A percentile compares a stretch with the other conserved stretches of the same genome.
phyloP scores from a whole-genome alignment of 2,113 vertebrate genomes.

The Pseudonaja textilis region DNA sequence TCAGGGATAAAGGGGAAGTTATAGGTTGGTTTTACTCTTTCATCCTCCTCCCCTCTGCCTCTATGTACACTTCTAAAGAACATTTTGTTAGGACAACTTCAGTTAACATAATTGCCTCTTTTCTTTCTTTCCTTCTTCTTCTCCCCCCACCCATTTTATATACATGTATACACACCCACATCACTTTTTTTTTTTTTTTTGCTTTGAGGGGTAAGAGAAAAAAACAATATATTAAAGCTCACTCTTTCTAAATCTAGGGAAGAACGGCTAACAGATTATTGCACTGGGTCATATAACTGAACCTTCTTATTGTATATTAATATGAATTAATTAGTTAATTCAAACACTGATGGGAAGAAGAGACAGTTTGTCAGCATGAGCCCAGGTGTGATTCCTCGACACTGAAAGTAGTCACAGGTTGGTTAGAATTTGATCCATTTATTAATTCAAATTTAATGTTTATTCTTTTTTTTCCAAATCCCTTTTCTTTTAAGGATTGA shows the following conservation, averaged over 20 bases:
- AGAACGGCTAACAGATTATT: background rate
- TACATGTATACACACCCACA: background rate
- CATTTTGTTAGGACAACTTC: slow-evolving; percentile 71
- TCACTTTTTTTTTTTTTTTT: slow-evolving; percentile 47
- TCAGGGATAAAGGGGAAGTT: slow-evolving; percentile 60
- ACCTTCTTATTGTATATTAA: slow-evolving; percentile 3
- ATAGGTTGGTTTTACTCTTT: slow-evolving; percentile 40
- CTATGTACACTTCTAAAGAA: slow-evolving; percentile 25
- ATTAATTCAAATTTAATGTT: background rate
- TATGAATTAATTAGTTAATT: slow-evolving; percentile 11
- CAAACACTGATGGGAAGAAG: background rate
- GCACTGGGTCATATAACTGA: background rate
- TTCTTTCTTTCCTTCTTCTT: background rate
- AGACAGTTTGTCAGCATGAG: background rate
- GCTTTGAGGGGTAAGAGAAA: slow-evolving; percentile 10
- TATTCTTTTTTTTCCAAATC: background rate
- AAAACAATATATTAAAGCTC: slow-evolving; percentile 22
- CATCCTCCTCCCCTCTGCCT: slow-evolving; percentile 27
- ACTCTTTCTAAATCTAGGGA: slow-evolving; percentile 2
- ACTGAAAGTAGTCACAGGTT: background rate
- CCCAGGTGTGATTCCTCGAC: background rate
- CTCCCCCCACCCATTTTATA: background rate
- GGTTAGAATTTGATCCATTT: background rate
- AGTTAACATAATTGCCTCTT: slow-evolving; percentile 61
- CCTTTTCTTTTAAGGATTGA: background rate